Evolutionary conservation across 2,888 invertebrate genomes (phyloP).

Genomic region (Lumbricus terrestris): DNA sequence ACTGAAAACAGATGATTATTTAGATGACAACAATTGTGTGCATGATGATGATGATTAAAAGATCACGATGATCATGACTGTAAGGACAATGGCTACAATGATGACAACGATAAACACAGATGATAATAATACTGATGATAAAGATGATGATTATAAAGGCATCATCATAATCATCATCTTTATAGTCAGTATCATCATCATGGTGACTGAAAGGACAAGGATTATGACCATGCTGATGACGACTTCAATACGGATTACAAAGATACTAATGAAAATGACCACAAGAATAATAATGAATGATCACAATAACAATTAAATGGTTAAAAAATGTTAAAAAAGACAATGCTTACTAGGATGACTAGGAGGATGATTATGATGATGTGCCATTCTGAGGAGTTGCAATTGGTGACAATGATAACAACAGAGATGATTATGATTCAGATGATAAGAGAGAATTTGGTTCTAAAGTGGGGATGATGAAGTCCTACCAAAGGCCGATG

Average conservation of each 20-base stretch:
- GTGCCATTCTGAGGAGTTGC: neutral
- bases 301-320: neutral
- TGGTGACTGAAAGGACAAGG: neutral
- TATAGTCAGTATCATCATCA: too few species aligned
- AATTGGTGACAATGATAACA: neutral
- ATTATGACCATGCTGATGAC: neutral
- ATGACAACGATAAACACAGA: too few species aligned
- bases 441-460: neutral
- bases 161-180: too few species aligned
- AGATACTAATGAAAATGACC: neutral
- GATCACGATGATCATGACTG: too few species aligned
- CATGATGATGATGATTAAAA: too few species aligned
- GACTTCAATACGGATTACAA: neutral
- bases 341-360: neutral
- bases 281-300: neutral
- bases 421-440: neutral
- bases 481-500: neutral
- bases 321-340: neutral
- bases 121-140: too few species aligned
- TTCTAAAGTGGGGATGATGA: neutral
- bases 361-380: neutral
- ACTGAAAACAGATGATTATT: too few species aligned
- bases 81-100: too few species aligned
- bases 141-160: too few species aligned
- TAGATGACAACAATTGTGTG: too few species aligned